phyloP scores from a whole-genome alignment of 2,888 invertebrate species.

The Dryobotodes eremita region DNA sequence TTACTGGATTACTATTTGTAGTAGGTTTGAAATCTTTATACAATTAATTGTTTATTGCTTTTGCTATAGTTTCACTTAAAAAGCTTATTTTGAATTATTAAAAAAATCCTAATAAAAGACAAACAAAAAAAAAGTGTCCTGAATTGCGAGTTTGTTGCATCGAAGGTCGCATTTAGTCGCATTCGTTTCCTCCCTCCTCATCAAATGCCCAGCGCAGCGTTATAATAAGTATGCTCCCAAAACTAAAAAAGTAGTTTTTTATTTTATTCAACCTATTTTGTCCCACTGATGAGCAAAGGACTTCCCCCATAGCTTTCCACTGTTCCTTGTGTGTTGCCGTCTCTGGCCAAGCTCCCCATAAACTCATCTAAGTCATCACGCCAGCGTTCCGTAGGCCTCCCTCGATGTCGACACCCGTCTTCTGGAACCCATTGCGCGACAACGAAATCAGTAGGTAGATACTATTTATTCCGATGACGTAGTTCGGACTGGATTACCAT shows the following conservation, averaged over 20 bases:
- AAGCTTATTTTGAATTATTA: no score
- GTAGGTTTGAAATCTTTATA: no score
- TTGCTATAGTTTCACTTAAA: no score
- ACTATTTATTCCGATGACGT: neutral
- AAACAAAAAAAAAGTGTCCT: no score
- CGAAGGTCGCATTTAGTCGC: no score
- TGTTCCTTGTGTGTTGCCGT: neutral
- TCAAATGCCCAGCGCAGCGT: no score
- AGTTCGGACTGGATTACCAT: conserved; percentile 1
- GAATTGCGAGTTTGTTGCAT: no score
- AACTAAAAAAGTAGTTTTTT: neutral
- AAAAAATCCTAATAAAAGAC: no score
- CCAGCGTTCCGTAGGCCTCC: neutral
- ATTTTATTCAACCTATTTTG: neutral
- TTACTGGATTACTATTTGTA: no score
- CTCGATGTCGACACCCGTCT: neutral
- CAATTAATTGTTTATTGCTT: no score
- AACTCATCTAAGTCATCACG: no score
- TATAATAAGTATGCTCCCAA: neutral
- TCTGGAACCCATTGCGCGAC: neutral
- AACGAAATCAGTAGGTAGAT: neutral
- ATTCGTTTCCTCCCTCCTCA: no score
- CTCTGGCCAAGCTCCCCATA: neutral
- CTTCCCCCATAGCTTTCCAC: neutral
- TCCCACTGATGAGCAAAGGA: neutral